These are phyloP conservation scores for Drosophila erecta DNA, from an alignment of 1,140 invertebrate genomes.

Conservation along the genomic window DNA sequence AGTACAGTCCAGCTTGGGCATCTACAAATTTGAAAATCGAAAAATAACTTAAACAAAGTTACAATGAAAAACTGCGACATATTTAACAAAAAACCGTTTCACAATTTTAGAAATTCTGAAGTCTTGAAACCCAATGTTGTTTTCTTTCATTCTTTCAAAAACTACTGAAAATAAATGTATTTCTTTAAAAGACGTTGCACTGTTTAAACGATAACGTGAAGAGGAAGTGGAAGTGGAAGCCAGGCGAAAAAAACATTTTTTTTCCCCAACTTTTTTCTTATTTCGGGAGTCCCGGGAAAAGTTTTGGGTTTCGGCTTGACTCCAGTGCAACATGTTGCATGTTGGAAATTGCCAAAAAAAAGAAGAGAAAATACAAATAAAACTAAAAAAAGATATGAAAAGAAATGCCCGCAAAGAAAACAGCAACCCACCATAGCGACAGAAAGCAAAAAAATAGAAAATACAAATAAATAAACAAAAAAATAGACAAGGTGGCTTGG, in stretches of 20 bases:
- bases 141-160: too few relatives aligned
- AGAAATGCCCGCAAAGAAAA: conserved; percentile 36
- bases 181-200: neutral
- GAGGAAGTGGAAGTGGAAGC: conserved; percentile 5
- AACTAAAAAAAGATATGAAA: conserved; percentile 17
- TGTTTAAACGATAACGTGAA: conserved; percentile 35
- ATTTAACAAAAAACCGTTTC: too few relatives aligned
- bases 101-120: too few relatives aligned
- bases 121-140: too few relatives aligned
- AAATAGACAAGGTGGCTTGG: conserved; percentile 45
- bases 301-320: conserved; percentile 61
- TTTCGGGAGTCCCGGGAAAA: conserved; percentile 37
- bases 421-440: conserved; percentile 15
- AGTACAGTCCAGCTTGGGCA: conserved; percentile 23
- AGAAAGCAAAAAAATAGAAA: neutral
- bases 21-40: neutral
- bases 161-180: too few relatives aligned
- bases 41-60: neutral
- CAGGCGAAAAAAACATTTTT: conserved; percentile 46
- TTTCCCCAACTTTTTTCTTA: conserved; percentile 3
- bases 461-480: neutral
- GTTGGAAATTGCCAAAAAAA: conserved; percentile 62
- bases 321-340: conserved; percentile 79
- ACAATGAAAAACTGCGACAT: too few relatives aligned
- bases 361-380: too few relatives aligned